These are phyloP conservation scores for Prunella strophiata DNA, from an alignment of 2,797 vertebrate species.

Conservation along the genomic window DNA sequence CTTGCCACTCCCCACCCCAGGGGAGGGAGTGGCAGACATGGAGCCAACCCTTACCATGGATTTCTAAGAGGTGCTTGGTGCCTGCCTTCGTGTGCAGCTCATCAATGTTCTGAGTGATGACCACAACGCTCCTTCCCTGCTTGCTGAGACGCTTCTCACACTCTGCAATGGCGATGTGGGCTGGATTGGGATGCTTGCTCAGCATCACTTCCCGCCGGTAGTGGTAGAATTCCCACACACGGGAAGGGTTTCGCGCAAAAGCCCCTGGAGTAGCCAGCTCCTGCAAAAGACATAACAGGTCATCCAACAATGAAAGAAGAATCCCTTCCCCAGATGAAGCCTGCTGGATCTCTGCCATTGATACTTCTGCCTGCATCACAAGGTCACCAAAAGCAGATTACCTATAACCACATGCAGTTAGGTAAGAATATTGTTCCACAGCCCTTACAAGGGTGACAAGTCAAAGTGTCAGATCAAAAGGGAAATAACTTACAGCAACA, in stretches of 20 bases:
- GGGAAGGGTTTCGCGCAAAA: conserved; percentile 89
- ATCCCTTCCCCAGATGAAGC: background rate
- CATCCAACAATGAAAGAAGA: background rate
- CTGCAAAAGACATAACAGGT: conserved; percentile 56
- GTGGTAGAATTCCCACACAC: conserved; percentile 97
- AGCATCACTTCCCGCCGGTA: conserved; percentile 88
- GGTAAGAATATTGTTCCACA: background rate
- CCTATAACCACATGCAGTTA: background rate
- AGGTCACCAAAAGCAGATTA: background rate
- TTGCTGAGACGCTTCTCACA: conserved; percentile 87
- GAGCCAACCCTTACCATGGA: conserved; percentile 84
- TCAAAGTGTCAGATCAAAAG: background rate
- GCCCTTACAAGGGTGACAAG: background rate
- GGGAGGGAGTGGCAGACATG: no score
- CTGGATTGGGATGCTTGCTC: conserved; percentile 84
- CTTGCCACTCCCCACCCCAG: background rate
- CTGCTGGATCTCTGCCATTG: background rate
- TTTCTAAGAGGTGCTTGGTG: conserved; percentile 88
- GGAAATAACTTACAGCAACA: background rate
- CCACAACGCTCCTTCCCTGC: conserved; percentile 86
- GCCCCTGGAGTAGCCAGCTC: conserved; percentile 90
- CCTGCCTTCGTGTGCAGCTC: conserved; percentile 92
- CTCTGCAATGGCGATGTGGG: conserved; percentile 88
- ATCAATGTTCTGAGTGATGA: conserved; percentile 95
- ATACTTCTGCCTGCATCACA: background rate